Percentiles rank a stretch among this genome's conserved stretches.
Conservation (phyloP, 1,140 invertebrate species). For the Nasonia vitripennis region DNA sequence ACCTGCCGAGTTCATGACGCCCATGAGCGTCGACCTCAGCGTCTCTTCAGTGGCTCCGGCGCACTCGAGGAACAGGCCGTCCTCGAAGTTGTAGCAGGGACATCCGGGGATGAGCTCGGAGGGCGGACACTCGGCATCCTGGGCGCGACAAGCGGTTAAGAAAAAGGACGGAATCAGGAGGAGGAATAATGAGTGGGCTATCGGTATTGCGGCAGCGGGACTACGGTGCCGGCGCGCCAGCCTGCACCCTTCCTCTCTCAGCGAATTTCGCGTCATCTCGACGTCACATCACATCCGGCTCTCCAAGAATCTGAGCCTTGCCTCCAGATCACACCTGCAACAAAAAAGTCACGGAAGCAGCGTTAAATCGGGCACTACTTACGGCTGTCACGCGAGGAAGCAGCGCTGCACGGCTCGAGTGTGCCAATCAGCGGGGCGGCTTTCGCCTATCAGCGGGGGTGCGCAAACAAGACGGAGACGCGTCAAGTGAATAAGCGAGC, state of each 20-base stretch:
- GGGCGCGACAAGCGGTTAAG: slow-evolving; percentile 44
- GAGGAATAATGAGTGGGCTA: slow-evolving; percentile 48
- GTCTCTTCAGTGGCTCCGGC: slow-evolving; percentile 83
- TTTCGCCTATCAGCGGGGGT: background rate
- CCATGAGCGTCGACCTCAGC: slow-evolving; percentile 74
- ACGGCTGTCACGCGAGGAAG: background rate
- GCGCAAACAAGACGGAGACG: slow-evolving; percentile 15
- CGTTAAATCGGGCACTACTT: background rate
- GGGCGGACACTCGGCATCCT: slow-evolving; percentile 68
- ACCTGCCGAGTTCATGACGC: slow-evolving; percentile 73
- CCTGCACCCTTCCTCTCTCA: slow-evolving; percentile 52
- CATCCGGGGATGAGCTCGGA: slow-evolving; percentile 77
- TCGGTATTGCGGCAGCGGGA: slow-evolving; percentile 4
- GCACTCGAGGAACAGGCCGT: slow-evolving; percentile 92
- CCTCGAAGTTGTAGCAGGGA: slow-evolving; percentile 93
- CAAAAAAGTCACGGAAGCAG: background rate
- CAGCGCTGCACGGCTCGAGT: background rate
- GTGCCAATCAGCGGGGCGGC: background rate
- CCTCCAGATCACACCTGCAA: slow-evolving; percentile 44
- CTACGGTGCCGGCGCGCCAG: slow-evolving; percentile 53
- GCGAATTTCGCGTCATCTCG: slow-evolving; percentile 62
- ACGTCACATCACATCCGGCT: slow-evolving; percentile 60
- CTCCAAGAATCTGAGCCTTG: slow-evolving; percentile 12
- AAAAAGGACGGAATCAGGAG: slow-evolving; percentile 55
- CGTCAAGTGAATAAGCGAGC: slow-evolving; percentile 49